These are phyloP conservation scores for Cataglyphis albicans DNA, from an alignment of 2,888 invertebrate species.

Conservation along the genomic window DNA sequence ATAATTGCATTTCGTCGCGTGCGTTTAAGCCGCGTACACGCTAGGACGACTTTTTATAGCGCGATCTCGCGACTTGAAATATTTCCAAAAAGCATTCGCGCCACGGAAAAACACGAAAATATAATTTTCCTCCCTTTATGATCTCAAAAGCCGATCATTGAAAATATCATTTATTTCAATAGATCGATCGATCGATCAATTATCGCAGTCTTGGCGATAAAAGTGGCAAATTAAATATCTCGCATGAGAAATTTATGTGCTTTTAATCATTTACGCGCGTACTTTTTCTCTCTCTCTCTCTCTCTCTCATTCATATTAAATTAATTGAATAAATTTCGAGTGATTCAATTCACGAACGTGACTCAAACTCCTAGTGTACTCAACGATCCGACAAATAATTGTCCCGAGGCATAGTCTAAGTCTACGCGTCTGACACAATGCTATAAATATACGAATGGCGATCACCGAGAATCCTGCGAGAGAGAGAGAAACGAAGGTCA, in stretches of 20 bases:
- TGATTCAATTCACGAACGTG: not conserved
- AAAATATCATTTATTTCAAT: not conserved
- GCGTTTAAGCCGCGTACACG: slow-evolving; percentile 15
- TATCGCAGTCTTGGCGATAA: not conserved
- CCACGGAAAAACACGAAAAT: not conserved
- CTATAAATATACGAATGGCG: slow-evolving; percentile 36
- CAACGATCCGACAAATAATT: slow-evolving; percentile 10
- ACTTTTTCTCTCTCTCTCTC: not conserved
- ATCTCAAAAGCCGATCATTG: not conserved
- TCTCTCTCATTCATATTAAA: not conserved
- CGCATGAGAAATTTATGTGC: not conserved
- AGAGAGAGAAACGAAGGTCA: slow-evolving; percentile 3
- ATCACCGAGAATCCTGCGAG: slow-evolving; percentile 7
- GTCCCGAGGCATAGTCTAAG: too few relatives aligned
- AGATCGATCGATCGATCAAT: not conserved
- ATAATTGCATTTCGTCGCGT: slow-evolving; percentile 38
- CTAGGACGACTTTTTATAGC: slow-evolving; percentile 38
- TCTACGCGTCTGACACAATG: not conserved
- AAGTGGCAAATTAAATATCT: not conserved
- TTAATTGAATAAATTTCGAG: not conserved
- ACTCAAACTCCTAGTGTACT: not conserved
- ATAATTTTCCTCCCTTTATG: not conserved
- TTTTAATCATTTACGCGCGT: not conserved
- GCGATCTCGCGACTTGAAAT: slow-evolving; percentile 37
- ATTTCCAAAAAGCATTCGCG: slow-evolving; percentile 27